phyloP scores from a whole-genome alignment of 1,140 invertebrate species.

The Trissolcus basalis region DNA sequence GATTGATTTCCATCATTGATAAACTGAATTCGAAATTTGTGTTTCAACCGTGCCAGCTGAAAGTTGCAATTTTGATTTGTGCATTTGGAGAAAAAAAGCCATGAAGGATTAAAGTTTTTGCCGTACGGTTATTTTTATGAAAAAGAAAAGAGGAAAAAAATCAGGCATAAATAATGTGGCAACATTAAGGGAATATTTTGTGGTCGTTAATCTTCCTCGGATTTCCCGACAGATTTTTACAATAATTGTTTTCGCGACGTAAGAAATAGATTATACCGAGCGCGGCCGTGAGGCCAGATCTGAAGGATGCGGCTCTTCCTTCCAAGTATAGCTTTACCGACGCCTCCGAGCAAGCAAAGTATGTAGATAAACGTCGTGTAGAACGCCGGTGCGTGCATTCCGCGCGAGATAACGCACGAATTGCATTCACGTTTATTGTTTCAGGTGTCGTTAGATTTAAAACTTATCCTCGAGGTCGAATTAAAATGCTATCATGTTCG shows the following conservation, averaged over 20 bases:
- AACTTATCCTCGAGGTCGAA: slow-evolving; percentile 33
- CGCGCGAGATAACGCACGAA: slow-evolving; percentile 65
- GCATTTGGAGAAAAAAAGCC: too few species aligned
- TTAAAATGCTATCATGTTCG: slow-evolving; percentile 4
- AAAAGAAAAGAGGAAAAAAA: not conserved
- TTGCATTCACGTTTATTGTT: slow-evolving; percentile 66
- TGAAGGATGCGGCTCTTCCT: slow-evolving; percentile 50
- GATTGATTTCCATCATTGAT: too few species aligned
- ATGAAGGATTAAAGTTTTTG: too few species aligned
- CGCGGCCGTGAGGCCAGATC: slow-evolving; percentile 31
- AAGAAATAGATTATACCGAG: slow-evolving; percentile 41
- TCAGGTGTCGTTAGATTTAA: slow-evolving; percentile 65
- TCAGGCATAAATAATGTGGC: not conserved
- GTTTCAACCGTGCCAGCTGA: too few species aligned
- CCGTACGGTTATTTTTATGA: too few species aligned
- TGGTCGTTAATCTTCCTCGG: slow-evolving; percentile 36
- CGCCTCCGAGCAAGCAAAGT: slow-evolving; percentile 52
- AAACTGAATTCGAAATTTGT: too few species aligned
- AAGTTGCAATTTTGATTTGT: too few species aligned
- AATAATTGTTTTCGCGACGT: slow-evolving; percentile 47
- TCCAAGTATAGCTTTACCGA: slow-evolving; percentile 57
- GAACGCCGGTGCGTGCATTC: slow-evolving; percentile 64
- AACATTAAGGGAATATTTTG: slow-evolving; percentile 6
- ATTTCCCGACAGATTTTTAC: slow-evolving; percentile 45
- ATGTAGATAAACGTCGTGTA: slow-evolving; percentile 61